Base-by-base conservation (phyloP, 2,888 invertebrate genomes). In the Drosophila putrida region DNA sequence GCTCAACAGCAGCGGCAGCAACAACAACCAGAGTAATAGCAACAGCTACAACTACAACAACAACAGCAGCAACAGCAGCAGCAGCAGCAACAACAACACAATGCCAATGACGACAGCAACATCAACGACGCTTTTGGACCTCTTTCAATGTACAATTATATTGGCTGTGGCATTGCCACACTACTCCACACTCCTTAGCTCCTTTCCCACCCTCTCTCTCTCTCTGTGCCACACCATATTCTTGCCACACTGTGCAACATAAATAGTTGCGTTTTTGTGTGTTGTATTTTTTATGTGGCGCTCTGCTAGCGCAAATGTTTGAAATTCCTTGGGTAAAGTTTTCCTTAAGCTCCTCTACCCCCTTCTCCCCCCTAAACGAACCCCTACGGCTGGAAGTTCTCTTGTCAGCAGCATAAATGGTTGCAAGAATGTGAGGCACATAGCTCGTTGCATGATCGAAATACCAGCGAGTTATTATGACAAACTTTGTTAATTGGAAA, bases 401-500 rank as follows among this genome's bases (percentile, higher is more conserved):
- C 53, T 54, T 64, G 75, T 68, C 69, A 63, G 71, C 66, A 60
- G 67, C 88, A 82, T 78, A 82, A 88, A 88, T 88, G 72, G 75
- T 67, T 76, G 83, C 50, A 69, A 72, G 79, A 74, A 76, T 88
- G 81, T 80, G 64, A 66, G 67, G 71, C 78, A 78, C 74, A 84
- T 88, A 50, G 84, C 84, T 80, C 55, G 78, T 73, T 74, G 84
- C 88, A 87, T 81, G 84, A 74, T 89, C 54, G 66, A 80, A 72
- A 83, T 83, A 69, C 89, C 89, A 60, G 73, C 58, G 72, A 64
- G 84, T 78, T 84, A 89, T 84, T 89, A 89, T 87, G 89, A 89
- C 88, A 87, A 84, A 84, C 62, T 84, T 84, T 89, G 81, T 89
- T 89, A 84, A 84, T 84, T 84, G 83, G 72, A 87, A 84, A 84